Percentiles rank a stretch among this genome's conserved stretches.
Evolutionary conservation across 1,140 invertebrate species (phyloP).

Genomic region (Bathynomus jamesi): DNA sequence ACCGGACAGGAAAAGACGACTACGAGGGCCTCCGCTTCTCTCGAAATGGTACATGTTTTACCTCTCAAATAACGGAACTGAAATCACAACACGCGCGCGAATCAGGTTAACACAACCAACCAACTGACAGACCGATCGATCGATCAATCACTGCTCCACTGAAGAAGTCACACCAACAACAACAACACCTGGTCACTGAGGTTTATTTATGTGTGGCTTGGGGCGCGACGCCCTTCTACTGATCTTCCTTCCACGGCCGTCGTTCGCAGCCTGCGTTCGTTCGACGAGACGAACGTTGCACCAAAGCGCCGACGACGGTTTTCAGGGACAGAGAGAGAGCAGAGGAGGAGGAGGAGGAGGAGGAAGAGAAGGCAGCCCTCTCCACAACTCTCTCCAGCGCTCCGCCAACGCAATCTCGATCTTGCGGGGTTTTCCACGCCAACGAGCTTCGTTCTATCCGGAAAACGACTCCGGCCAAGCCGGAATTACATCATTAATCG

Average conservation of each 20-base stretch:
- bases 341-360: background rate
- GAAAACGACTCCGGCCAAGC: background rate
- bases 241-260: background rate
- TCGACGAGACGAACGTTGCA: background rate
- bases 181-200: too few species aligned
- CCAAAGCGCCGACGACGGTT: background rate
- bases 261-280: background rate
- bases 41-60: constrained; percentile 36
- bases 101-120: background rate
- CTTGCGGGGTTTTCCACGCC: background rate
- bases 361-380: background rate
- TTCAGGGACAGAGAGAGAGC: background rate
- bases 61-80: background rate
- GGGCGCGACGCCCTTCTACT: too few species aligned
- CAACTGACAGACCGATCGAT: background rate
- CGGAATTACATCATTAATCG: too few species aligned
- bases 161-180: background rate
- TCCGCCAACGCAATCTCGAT: background rate
- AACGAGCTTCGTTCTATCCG: background rate
- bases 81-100: background rate
- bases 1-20: constrained; percentile 70
- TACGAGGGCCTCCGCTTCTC: constrained; percentile 42
- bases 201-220: too few species aligned
- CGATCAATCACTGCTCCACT: background rate
- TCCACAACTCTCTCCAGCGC: background rate